A percentile compares a stretch with the other conserved stretches of the same genome.
phyloP scores from a whole-genome alignment of 1,140 invertebrate species.

The Cotesia glomerata region DNA sequence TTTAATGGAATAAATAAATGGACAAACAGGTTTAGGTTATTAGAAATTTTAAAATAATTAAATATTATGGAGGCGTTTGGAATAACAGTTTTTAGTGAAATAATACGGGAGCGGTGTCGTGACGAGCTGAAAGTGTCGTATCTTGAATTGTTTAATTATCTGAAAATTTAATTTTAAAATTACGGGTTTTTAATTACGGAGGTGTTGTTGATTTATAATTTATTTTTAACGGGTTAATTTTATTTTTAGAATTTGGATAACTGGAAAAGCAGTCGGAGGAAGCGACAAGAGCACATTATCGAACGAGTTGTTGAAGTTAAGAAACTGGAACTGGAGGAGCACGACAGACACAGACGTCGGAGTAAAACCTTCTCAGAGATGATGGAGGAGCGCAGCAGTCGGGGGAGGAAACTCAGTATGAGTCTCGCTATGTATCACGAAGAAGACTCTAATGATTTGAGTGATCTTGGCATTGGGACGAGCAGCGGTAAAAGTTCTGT shows the following conservation, averaged over 20 bases:
- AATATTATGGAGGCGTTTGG: no score
- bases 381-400: constrained; percentile 81
- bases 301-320: constrained; percentile 88
- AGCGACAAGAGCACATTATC: constrained; percentile 87
- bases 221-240: not conserved
- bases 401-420: constrained; percentile 64
- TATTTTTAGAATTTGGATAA: constrained; percentile 83
- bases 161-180: no score
- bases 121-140: no score
- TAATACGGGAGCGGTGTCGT: no score
- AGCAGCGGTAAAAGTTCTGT: constrained; percentile 77
- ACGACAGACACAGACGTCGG: constrained; percentile 73
- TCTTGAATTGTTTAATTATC: no score
- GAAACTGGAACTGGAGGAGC: constrained; percentile 80
- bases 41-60: no score
- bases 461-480: constrained; percentile 80
- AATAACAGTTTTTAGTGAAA: no score
- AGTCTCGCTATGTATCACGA: constrained; percentile 75
- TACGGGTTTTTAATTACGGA: no score
- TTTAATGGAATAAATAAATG: no score
- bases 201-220: no score
- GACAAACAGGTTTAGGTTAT: no score
- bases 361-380: constrained; percentile 95
- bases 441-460: constrained; percentile 82
- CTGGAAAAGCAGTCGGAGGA: constrained; percentile 90